Conservation (phyloP, 2,888 invertebrate species). For the Conops quadrifasciatus region DNA sequence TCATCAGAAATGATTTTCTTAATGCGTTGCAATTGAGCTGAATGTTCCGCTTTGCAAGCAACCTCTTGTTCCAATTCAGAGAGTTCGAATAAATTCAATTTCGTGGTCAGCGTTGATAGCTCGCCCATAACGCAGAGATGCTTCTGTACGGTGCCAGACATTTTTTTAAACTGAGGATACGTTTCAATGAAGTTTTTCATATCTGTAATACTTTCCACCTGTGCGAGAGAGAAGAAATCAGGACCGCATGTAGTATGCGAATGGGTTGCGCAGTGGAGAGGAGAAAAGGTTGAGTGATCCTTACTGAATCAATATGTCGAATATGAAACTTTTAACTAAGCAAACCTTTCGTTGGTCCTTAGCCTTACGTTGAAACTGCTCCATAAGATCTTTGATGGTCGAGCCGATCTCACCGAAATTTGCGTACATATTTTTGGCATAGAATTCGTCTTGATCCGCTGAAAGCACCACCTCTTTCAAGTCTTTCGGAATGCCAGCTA, state of each 20-base stretch:
- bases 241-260: background rate
- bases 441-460: slow-evolving; percentile 97
- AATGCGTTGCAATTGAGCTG: slow-evolving; percentile 80
- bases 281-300: background rate
- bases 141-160: slow-evolving; percentile 95
- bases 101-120: slow-evolving; percentile 83
- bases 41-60: slow-evolving; percentile 86
- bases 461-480: slow-evolving; percentile 92
- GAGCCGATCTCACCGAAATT: slow-evolving; percentile 99
- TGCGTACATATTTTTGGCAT: slow-evolving; percentile 90
- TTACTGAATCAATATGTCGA: too few species aligned
- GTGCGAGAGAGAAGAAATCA: slow-evolving; percentile 2
- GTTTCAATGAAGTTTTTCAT: slow-evolving; percentile 99
- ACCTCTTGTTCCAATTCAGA: slow-evolving; percentile 94
- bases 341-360: slow-evolving; percentile 86
- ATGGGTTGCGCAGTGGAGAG: background rate
- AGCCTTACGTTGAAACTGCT: slow-evolving; percentile 95
- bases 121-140: slow-evolving; percentile 98
- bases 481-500: slow-evolving; percentile 87
- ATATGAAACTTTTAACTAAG: slow-evolving; percentile 2
- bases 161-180: slow-evolving; percentile 97
- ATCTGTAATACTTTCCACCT: slow-evolving; percentile 94
- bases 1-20: slow-evolving; percentile 80
- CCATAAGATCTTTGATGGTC: slow-evolving; percentile 96
- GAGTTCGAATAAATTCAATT: slow-evolving; percentile 83